phyloP scores from a whole-genome alignment of 1,140 invertebrate species.

The Drosophila sechellia region DNA sequence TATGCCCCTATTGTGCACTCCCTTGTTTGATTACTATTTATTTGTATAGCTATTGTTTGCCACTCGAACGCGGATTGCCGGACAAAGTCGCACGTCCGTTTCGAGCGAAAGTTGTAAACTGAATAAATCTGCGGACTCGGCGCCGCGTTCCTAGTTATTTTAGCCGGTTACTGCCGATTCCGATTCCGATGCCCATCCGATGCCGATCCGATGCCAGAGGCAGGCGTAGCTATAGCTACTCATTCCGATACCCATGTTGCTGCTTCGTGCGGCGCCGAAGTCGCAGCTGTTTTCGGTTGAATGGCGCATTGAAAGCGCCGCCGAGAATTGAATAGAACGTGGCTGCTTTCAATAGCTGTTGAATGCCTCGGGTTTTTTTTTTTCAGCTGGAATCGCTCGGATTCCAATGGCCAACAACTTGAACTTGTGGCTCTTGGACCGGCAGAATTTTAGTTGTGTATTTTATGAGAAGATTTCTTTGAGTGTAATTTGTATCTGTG shows the following conservation, averaged over 20 bases:
- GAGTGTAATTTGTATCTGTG: no score
- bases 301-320: conserved; percentile 53
- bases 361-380: conserved; percentile 38
- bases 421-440: conserved; percentile 32
- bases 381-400: conserved; percentile 12
- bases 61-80: conserved; percentile 26
- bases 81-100: conserved; percentile 65
- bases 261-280: conserved; percentile 24
- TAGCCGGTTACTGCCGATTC: conserved; percentile 37
- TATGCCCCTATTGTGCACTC: conserved; percentile 5
- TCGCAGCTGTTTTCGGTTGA: conserved; percentile 69
- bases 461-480: background rate
- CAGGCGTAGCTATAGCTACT: background rate
- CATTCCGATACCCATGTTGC: conserved; percentile 17
- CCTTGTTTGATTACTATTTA: conserved; percentile 10
- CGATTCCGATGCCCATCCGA: conserved; percentile 10
- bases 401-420: conserved; percentile 54
- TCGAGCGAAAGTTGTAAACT: conserved; percentile 72
- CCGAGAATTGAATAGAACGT: conserved; percentile 39
- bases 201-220: conserved; percentile 5
- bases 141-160: conserved; percentile 60
- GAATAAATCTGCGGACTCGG: conserved; percentile 71
- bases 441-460: conserved; percentile 9
- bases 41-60: conserved; percentile 31
- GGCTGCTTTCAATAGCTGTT: conserved; percentile 70